Evolutionary conservation across 2,888 invertebrate species (phyloP).

Genomic region (Miltochrista miniata): DNA sequence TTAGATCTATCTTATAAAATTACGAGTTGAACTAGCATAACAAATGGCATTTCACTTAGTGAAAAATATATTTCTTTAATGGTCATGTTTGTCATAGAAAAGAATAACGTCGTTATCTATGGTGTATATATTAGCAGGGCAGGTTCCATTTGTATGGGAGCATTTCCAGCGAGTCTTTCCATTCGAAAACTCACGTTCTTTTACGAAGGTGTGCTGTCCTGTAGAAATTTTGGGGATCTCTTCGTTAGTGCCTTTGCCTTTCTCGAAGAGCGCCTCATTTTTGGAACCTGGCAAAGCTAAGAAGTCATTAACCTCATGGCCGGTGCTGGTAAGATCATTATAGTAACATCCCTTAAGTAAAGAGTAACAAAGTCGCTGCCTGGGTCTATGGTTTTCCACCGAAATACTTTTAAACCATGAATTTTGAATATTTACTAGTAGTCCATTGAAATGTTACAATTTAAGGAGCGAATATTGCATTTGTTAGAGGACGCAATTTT

Average conservation of each 20-base stretch:
- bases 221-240: constrained; percentile 53
- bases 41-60: background rate
- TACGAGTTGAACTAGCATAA: background rate
- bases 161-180: constrained; percentile 61
- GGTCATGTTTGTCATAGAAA: constrained; percentile 58
- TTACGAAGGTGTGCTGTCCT: constrained; percentile 54
- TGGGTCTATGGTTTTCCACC: no score
- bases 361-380: no score
- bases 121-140: constrained; percentile 60
- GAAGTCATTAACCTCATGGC: constrained; percentile 23
- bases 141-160: constrained; percentile 46
- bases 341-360: no score
- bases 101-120: constrained; percentile 57
- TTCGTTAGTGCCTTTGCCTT: constrained; percentile 43
- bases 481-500: no score
- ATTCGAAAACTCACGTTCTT: constrained; percentile 53
- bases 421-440: no score
- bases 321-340: background rate
- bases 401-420: no score
- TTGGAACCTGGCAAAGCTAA: constrained; percentile 40
- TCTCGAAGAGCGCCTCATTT: constrained; percentile 48
- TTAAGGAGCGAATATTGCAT: no score
- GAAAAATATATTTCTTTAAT: constrained; percentile 22
- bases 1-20: no score
- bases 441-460: no score